A percentile compares a stretch with the other conserved stretches of the same genome.
phyloP scores from a whole-genome alignment of 2,888 invertebrate species.

The Autographa gamma region DNA sequence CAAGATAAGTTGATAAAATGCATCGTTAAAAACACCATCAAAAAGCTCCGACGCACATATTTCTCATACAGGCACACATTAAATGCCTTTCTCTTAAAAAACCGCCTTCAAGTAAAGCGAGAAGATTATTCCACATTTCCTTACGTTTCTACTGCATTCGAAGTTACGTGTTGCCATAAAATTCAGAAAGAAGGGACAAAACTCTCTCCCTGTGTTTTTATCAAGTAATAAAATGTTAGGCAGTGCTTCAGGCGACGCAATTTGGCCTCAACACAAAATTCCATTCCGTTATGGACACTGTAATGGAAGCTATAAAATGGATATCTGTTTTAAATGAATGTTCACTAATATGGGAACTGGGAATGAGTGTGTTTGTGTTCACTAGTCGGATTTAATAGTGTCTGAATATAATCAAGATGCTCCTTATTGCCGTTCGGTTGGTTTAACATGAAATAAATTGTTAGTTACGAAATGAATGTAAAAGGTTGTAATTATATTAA shows the following conservation, averaged over 20 bases:
- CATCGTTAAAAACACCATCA: constrained; percentile 1
- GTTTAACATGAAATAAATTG: background rate
- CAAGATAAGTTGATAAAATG: background rate
- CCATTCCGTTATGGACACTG: constrained; percentile 61
- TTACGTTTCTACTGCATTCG: constrained; percentile 61
- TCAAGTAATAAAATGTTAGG: constrained; percentile 77
- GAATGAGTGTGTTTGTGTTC: constrained; percentile 41
- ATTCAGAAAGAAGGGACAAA: constrained; percentile 66
- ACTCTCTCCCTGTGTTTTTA: constrained; percentile 72
- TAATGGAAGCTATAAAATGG: constrained; percentile 64
- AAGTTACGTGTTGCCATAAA: constrained; percentile 62
- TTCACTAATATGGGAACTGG: constrained; percentile 48
- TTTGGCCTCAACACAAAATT: constrained; percentile 74
- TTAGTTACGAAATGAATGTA: background rate
- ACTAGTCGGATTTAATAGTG: constrained; percentile 21
- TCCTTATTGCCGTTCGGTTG: background rate
- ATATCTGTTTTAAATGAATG: constrained; percentile 62
- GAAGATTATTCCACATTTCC: constrained; percentile 41
- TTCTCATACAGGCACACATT: constrained; percentile 33
- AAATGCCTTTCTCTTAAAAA: constrained; percentile 32
- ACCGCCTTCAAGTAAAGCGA: constrained; percentile 32
- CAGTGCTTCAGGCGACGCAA: constrained; percentile 67
- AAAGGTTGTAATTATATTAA: background rate
- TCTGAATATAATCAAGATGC: background rate
- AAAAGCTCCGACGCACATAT: constrained; percentile 17